These are phyloP conservation scores for Danio albolineatus DNA, from an alignment of 2,797 vertebrate species.

Conservation along the genomic window DNA sequence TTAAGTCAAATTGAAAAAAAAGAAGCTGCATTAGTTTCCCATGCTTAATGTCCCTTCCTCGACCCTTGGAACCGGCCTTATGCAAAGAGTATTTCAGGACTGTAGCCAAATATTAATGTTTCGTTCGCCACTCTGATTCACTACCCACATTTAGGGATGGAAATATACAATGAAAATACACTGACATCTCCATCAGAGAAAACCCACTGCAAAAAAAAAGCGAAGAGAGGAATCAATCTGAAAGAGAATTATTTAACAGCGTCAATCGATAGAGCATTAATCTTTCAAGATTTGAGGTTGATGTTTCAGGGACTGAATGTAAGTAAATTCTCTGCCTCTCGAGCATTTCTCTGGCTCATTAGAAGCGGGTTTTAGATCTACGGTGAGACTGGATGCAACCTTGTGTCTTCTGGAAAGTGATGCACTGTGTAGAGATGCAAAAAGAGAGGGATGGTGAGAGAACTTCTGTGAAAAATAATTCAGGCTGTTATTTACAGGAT, in stretches of 20 bases:
- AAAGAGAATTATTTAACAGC: constrained; percentile 60
- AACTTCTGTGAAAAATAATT: too few species aligned
- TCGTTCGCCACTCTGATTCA: background rate
- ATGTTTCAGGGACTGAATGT: constrained; percentile 21
- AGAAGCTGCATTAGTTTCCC: constrained; percentile 4
- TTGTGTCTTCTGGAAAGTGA: too few species aligned
- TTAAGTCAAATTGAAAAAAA: constrained; percentile 32
- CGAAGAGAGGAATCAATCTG: constrained; percentile 57
- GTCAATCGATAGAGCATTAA: constrained; percentile 61
- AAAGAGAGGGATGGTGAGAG: too few species aligned
- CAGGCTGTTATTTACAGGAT: too few species aligned
- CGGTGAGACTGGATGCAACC: too few species aligned
- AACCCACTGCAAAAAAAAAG: constrained; percentile 15
- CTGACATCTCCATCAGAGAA: background rate
- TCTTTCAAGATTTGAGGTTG: constrained; percentile 55
- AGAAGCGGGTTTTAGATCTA: too few species aligned
- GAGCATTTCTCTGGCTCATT: background rate
- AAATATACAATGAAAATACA: background rate
- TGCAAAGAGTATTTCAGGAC: constrained; percentile 17
- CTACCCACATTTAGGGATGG: background rate
- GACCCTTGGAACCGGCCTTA: background rate
- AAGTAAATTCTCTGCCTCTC: constrained; percentile 2
- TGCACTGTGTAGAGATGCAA: too few species aligned
- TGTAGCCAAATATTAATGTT: background rate
- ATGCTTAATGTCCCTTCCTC: constrained; percentile 8